Conservation (phyloP, 2,113 vertebrate genomes). For the Acrocephalus kingi region DNA sequence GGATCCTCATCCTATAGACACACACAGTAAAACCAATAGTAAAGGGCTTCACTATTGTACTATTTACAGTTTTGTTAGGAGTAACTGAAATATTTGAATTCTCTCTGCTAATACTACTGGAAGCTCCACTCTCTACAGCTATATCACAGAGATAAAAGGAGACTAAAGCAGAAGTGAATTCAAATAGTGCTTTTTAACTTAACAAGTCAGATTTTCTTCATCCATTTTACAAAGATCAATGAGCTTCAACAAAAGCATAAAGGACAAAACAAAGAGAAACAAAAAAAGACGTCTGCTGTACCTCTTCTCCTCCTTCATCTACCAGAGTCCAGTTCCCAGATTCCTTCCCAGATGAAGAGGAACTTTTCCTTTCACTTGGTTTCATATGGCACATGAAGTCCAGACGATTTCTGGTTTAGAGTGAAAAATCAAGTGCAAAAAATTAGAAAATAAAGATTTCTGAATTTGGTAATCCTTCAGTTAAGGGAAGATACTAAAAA, state of each 20-base stretch:
- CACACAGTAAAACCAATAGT: not conserved
- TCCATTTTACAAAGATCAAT: not conserved
- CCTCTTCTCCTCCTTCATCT: slow-evolving; percentile 98
- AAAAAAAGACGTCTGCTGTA: not conserved
- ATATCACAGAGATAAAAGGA: not conserved
- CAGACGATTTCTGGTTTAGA: slow-evolving; percentile 81
- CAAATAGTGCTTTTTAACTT: not conserved
- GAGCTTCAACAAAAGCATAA: not conserved
- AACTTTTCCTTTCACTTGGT: slow-evolving; percentile 81
- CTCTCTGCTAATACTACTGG: not conserved
- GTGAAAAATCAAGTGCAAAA: not conserved
- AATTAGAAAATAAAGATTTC: not conserved
- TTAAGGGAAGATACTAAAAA: not conserved
- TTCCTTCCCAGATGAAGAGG: slow-evolving; percentile 78
- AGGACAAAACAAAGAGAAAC: not conserved
- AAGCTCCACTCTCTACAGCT: not conserved
- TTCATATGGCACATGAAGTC: slow-evolving; percentile 94
- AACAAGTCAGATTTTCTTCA: not conserved
- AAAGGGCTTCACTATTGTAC: not conserved
- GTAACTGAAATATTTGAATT: not conserved
- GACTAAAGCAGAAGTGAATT: not conserved
- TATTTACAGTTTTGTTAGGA: not conserved
- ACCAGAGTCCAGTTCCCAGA: slow-evolving; percentile 95
- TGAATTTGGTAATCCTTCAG: not conserved
- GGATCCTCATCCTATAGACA: slow-evolving; percentile 90